These are phyloP conservation scores for Azorinus chamasolen DNA, from an alignment of 2,888 invertebrate genomes.

Conservation along the genomic window DNA sequence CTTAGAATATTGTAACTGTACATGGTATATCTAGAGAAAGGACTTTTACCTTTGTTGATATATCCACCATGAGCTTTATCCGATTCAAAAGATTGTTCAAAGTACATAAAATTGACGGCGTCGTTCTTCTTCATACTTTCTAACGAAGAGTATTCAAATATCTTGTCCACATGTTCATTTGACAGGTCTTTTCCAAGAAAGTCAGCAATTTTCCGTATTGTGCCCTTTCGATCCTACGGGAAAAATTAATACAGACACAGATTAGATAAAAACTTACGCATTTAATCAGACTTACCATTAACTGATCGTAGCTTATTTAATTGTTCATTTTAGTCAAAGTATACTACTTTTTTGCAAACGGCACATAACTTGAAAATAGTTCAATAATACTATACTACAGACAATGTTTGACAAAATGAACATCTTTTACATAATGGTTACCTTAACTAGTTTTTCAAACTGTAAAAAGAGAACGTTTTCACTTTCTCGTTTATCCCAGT, in stretches of 20 bases:
- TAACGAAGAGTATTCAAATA: constrained; percentile 93
- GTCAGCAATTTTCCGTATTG: constrained; percentile 82
- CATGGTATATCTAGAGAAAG: no score
- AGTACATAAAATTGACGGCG: constrained; percentile 89
- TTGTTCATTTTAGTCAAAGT: no score
- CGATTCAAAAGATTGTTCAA: constrained; percentile 86
- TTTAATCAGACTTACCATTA: no score
- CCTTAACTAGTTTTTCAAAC: constrained; percentile 8
- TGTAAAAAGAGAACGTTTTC: constrained; percentile 6
- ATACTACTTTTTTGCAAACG: no score
- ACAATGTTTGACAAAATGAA: no score
- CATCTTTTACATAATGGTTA: no score
- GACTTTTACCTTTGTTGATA: constrained; percentile 85
- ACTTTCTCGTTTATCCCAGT: constrained; percentile 2
- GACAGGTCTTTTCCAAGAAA: constrained; percentile 87
- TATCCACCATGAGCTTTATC: constrained; percentile 82
- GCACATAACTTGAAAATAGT: no score
- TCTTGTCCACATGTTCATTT: constrained; percentile 89
- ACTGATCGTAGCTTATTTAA: no score
- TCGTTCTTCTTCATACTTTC: constrained; percentile 93
- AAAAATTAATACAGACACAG: no score
- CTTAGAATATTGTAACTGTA: no score
- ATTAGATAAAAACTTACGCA: no score
- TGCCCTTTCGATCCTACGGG: constrained; percentile 90
- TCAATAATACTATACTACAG: no score